Evolutionary conservation across 2,888 invertebrate genomes (phyloP).

Genomic region (Dasypolia templi): DNA sequence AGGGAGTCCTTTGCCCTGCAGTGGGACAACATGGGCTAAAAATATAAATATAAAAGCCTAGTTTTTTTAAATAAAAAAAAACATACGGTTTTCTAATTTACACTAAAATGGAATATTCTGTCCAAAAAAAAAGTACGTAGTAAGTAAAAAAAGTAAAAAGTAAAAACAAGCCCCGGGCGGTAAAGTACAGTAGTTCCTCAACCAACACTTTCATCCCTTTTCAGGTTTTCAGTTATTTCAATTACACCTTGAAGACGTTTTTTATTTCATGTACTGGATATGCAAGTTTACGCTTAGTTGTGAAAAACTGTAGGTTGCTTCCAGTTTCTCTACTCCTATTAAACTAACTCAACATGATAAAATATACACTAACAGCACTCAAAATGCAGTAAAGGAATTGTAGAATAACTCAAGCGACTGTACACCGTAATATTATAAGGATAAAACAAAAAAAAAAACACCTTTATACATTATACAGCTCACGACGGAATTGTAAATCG

Average conservation of each 20-base stretch:
- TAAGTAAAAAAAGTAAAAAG: no score
- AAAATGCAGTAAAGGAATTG: conserved; percentile 23
- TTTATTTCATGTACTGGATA: neutral
- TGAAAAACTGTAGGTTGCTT: neutral
- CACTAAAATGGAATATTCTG: no score
- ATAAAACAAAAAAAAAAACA: conserved; percentile 7
- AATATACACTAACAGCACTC: conserved; percentile 21
- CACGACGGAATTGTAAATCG: conserved; percentile 44
- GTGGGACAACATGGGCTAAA: no score
- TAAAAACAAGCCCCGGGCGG: no score
- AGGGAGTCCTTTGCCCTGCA: no score
- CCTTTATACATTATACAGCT: conserved; percentile 41
- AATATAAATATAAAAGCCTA: no score
- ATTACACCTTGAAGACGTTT: neutral
- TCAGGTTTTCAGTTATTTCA: neutral
- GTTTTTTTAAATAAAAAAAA: no score
- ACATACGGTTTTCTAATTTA: no score
- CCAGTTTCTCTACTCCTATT: neutral
- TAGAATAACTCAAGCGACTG: conserved; percentile 33
- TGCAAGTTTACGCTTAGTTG: neutral
- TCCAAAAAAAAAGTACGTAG: no score
- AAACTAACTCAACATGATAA: conserved; percentile 23
- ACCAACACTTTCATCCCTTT: no score
- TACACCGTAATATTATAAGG: neutral
- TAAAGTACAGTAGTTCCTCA: no score